phyloP scores from a whole-genome alignment of 1,140 invertebrate genomes.

The Tribolium madens region DNA sequence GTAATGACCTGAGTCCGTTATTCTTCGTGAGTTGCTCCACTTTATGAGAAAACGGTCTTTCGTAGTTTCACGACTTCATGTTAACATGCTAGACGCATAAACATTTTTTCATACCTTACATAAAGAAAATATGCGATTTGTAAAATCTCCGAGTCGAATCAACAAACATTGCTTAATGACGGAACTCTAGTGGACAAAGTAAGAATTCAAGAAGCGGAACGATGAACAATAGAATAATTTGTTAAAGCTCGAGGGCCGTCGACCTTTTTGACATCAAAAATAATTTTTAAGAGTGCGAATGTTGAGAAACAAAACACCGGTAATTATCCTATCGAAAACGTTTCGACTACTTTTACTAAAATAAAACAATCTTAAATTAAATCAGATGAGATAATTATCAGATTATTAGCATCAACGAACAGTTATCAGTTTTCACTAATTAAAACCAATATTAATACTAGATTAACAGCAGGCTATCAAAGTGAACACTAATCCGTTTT shows the following conservation, averaged over 20 bases:
- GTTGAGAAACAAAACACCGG: not conserved
- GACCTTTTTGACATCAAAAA: conserved; percentile 8
- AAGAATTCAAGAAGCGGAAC: conserved; percentile 41
- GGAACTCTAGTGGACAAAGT: conserved; percentile 26
- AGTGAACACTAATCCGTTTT: too few relatives aligned
- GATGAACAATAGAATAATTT: conserved; percentile 41
- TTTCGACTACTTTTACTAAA: not conserved
- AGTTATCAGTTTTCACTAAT: not conserved
- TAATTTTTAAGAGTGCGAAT: not conserved
- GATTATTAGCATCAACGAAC: not conserved
- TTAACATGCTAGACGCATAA: not conserved
- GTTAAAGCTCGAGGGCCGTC: conserved; percentile 18
- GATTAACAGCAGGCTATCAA: not conserved
- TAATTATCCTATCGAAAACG: too few relatives aligned
- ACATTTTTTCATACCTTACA: not conserved
- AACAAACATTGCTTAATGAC: conserved; percentile 11
- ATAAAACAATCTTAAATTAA: not conserved
- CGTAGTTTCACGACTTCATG: not conserved
- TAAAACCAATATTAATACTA: not conserved
- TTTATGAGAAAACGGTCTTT: conserved; percentile 41
- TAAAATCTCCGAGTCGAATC: not conserved
- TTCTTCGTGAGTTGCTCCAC: conserved; percentile 49
- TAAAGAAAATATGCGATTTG: not conserved
- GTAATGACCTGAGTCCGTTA: conserved; percentile 51
- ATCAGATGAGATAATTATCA: not conserved